These are phyloP conservation scores for Parochlus steinenii DNA, from an alignment of 2,888 invertebrate species.

Conservation along the genomic window DNA sequence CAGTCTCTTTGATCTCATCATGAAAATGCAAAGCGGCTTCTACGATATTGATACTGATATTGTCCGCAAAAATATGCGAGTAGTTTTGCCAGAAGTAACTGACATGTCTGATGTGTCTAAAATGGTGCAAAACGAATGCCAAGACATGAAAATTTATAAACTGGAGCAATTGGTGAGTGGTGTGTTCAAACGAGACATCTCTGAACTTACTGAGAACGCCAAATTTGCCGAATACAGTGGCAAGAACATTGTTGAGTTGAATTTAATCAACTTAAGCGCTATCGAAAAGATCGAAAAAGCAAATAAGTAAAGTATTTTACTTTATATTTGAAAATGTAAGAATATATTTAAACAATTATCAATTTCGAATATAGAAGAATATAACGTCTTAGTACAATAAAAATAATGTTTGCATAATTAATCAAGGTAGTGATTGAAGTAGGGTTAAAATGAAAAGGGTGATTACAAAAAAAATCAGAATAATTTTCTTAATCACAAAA, in stretches of 20 bases:
- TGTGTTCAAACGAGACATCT: constrained; percentile 42
- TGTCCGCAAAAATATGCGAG: constrained; percentile 59
- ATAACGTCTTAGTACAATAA: no score
- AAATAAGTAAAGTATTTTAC: not conserved
- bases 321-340: no score
- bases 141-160: constrained; percentile 50
- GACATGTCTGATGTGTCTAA: constrained; percentile 45
- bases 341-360: no score
- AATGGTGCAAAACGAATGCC: constrained; percentile 56
- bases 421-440: no score
- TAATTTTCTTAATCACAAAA: no score
- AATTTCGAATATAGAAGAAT: no score
- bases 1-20: constrained; percentile 59
- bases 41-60: constrained; percentile 68
- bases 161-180: constrained; percentile 47
- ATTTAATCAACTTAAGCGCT: constrained; percentile 52
- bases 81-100: constrained; percentile 50
- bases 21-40: constrained; percentile 62
- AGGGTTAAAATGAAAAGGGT: no score
- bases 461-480: no score
- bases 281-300: constrained; percentile 35
- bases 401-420: no score
- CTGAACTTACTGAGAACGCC: constrained; percentile 30
- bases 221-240: constrained; percentile 67
- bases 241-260: constrained; percentile 51